Evolutionary conservation across 2,113 vertebrate genomes (phyloP), one percentile per base, ranked within the genome.

Genomic region (Triplophysa dalaica): DNA sequence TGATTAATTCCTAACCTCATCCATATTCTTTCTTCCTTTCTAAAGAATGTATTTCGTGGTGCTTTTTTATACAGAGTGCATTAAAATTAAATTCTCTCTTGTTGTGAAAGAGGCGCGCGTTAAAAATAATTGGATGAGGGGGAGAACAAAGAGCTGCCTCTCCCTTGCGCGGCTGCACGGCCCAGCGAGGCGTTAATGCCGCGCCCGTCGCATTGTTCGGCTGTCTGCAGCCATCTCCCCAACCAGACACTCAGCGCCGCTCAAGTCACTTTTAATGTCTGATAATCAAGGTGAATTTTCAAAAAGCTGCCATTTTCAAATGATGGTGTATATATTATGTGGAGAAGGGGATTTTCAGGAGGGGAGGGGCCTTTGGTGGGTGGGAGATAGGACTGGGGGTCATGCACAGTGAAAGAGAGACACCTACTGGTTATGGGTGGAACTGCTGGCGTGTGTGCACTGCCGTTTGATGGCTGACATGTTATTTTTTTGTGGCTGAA

Each of bases 261-360:
- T 94, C 93, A 95, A 95, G 94, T 95, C 95, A 93, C 93, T 93
- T 94, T 93, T 94, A 94, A 94, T 95, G 94, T 95, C 94, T 96
- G 94, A 94, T 95, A 95, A 95, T 95, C 95, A 95, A 94, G 94
- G 95, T 95, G 94, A 95, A 95, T 95, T 94, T 95, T 95, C 94
- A 95, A 94, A 94, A 95, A 94, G 93, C 93, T 95, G 94, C 94
- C 94, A 95, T 96, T 96, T 96, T 95, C 93, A 94, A 95, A 95
- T 93, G 92, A 94, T 94, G 93, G 92, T 91, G 92, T 95, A 92
- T 92, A 94, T 92, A 93, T 93, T 93, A 93, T 92, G 89, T 92
- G 92, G 88, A 90, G 91, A 91, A 89, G 79, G 87, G 88, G 87
- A 89, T 86, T 89, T 82, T 54, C 64, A 26, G 85, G 83, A 89